These are phyloP conservation scores for Rhingia campestris DNA, from an alignment of 2,888 invertebrate genomes.

Conservation along the genomic window DNA sequence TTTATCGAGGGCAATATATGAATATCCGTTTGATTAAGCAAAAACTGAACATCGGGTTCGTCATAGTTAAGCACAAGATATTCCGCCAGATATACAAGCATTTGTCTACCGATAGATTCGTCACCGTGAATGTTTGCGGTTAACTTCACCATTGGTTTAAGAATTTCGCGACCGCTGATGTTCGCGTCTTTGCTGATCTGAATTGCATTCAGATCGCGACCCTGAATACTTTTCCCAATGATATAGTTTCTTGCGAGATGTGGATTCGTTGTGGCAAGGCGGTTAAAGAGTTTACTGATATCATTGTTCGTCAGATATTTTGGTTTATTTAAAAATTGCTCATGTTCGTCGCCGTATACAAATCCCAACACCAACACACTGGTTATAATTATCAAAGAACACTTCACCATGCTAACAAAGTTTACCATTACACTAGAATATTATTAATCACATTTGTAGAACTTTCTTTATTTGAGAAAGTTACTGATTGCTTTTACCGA, in stretches of 20 bases:
- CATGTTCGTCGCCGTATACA: slow-evolving; percentile 76
- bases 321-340: slow-evolving; percentile 84
- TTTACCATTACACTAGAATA: not conserved
- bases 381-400: not conserved
- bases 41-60: slow-evolving; percentile 86
- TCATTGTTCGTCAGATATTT: slow-evolving; percentile 89
- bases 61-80: slow-evolving; percentile 91
- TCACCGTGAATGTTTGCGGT: slow-evolving; percentile 98
- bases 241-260: slow-evolving; percentile 87
- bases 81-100: slow-evolving; percentile 91
- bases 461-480: slow-evolving; percentile 27
- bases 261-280: slow-evolving; percentile 87
- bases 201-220: slow-evolving; percentile 87
- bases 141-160: slow-evolving; percentile 94
- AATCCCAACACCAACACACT: slow-evolving; percentile 3
- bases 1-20: slow-evolving; percentile 98
- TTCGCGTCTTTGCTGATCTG: slow-evolving; percentile 89
- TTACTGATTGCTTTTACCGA: not conserved
- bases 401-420: slow-evolving; percentile 16
- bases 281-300: slow-evolving; percentile 85
- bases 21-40: slow-evolving; percentile 91
- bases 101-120: slow-evolving; percentile 92
- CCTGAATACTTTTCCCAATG: slow-evolving; percentile 92
- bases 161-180: slow-evolving; percentile 81
- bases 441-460: not conserved